Evolutionary conservation across 1,140 invertebrate genomes (phyloP).

Genomic region (Halyomorpha halys): DNA sequence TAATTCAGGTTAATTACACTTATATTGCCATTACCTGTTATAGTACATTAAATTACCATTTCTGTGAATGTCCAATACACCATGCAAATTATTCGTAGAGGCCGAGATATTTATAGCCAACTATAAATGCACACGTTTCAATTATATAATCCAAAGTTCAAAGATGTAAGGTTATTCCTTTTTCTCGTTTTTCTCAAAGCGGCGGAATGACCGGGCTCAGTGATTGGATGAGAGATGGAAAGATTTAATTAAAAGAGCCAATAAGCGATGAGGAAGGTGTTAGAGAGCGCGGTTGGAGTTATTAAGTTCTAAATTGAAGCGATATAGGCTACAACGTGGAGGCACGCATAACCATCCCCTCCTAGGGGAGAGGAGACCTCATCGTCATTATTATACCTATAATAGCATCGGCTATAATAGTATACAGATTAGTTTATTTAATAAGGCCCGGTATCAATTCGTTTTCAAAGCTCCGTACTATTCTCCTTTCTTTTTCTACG

Average conservation of each 20-base stretch:
- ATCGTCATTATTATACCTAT: constrained; percentile 2
- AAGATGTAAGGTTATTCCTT: no score
- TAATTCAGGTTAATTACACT: no score
- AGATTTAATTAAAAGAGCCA: constrained; percentile 6
- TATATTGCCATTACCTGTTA: no score
- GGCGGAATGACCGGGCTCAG: background rate
- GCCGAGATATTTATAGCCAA: no score
- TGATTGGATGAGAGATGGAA: background rate
- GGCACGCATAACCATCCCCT: background rate
- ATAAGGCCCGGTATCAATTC: constrained; percentile 4
- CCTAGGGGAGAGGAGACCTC: background rate
- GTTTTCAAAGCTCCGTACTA: constrained; percentile 2
- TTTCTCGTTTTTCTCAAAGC: no score
- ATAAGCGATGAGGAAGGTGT: constrained; percentile 4
- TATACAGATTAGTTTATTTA: constrained; percentile 9
- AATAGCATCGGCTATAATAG: constrained; percentile 1
- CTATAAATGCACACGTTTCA: no score
- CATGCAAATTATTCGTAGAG: no score
- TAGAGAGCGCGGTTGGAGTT: constrained; percentile 2
- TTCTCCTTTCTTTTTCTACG: no score
- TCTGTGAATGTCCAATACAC: no score
- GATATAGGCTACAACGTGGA: background rate
- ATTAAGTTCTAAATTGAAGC: constrained; percentile 8
- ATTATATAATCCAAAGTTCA: no score
- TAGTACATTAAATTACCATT: no score